phyloP scores from a whole-genome alignment of 2,113 vertebrate species.

The Tupaia chinensis region DNA sequence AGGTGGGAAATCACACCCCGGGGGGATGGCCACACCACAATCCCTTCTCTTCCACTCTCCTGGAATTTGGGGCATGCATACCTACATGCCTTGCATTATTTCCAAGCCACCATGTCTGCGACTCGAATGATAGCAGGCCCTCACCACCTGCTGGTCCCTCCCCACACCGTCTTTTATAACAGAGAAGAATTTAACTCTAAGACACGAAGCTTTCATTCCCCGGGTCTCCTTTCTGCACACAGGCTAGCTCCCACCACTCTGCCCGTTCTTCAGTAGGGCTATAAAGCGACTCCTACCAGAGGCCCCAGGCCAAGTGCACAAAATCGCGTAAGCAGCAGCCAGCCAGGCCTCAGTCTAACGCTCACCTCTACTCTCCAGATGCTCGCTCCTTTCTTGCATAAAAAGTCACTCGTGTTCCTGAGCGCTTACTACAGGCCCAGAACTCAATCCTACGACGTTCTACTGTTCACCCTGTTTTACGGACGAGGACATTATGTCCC shows the following conservation, averaged over 20 bases:
- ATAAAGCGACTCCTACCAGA: not conserved
- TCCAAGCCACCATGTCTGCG: too few relatives aligned
- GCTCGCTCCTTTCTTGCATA: not conserved
- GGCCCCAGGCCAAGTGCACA: not conserved
- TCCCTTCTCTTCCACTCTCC: too few relatives aligned
- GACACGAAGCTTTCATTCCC: not conserved
- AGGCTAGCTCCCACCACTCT: not conserved
- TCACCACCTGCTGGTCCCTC: too few relatives aligned
- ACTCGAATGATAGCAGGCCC: too few relatives aligned
- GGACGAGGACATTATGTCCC: not conserved
- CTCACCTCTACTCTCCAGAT: not conserved
- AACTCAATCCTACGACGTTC: not conserved
- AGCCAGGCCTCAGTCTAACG: not conserved
- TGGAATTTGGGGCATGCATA: too few relatives aligned
- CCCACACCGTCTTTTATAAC: not conserved
- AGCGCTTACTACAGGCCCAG: not conserved
- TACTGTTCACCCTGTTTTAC: not conserved
- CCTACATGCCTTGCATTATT: too few relatives aligned
- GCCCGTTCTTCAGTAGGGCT: not conserved
- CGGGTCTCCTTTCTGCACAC: not conserved
- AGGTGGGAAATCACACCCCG: too few relatives aligned
- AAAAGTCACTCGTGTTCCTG: not conserved
- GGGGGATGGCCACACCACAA: too few relatives aligned
- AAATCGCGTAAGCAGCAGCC: not conserved
- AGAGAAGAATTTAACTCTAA: constrained; percentile 13